A percentile compares a stretch with the other conserved stretches of the same genome.
These are phyloP conservation scores for Aurelia coerulea DNA, from an alignment of 30 jellyfish, hydroid and myxozoan genomes.

Conservation along the genomic window DNA sequence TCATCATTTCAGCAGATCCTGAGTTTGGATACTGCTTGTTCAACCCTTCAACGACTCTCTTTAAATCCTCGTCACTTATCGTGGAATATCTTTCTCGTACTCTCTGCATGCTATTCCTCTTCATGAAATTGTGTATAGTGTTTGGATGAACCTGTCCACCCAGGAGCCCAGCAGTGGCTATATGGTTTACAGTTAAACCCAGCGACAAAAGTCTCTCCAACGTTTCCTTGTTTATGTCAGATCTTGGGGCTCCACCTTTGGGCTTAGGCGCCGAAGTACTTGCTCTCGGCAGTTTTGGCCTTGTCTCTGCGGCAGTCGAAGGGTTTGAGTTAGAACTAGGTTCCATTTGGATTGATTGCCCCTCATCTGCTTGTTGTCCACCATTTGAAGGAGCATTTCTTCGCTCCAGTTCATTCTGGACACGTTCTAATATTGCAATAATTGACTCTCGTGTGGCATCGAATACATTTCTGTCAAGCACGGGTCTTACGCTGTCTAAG, in stretches of 20 bases:
- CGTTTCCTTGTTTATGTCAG: not conserved
- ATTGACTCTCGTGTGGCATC: not conserved
- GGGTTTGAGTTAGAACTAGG: too few species aligned
- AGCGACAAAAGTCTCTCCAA: not conserved
- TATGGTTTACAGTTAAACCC: not conserved
- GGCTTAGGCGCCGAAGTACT: not conserved
- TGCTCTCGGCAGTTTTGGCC: not conserved
- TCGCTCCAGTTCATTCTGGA: not conserved
- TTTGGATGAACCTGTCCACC: conserved; percentile 37
- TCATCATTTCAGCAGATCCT: conserved; percentile 26
- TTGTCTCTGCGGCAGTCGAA: not conserved
- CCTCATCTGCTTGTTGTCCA: not conserved
- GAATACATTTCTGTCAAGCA: not conserved
- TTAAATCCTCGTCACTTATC: conserved; percentile 24
- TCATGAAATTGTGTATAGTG: conserved; percentile 24
- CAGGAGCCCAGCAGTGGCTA: not conserved
- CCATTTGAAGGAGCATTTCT: not conserved
- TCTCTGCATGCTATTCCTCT: conserved; percentile 14
- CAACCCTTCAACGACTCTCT: not conserved
- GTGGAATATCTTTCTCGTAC: conserved; percentile 5
- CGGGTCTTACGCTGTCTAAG: not conserved
- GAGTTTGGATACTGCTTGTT: conserved; percentile 18
- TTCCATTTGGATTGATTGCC: too few species aligned
- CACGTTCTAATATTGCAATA: not conserved
- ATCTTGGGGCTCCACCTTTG: not conserved